Evolutionary conservation across 53 echinoderm and acorn worm genomes (phyloP), one percentile per base, ranked within the genome.

Genomic region (Antedon mediterranea): DNA sequence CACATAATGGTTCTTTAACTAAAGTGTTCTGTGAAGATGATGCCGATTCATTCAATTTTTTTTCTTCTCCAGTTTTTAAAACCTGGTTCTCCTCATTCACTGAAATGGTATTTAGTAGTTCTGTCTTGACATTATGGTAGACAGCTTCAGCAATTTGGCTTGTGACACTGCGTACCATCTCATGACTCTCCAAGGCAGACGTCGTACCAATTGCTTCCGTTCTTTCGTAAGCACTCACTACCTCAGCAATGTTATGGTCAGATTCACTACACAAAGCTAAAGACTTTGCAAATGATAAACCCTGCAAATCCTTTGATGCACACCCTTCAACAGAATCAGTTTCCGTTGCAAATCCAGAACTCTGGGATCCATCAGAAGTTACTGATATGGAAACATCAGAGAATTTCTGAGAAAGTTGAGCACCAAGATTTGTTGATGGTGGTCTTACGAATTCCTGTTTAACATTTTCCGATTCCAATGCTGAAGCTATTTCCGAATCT

Each of bases 401-500:
- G 7, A 23, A 57, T 18, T 57, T 57, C 9, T 18, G 57, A 2
- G 9, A 18, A 3, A 23, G 23, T 57, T 6, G 57, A 18, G 20
- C 57, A 57, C 23, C 57, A 18, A 57, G 57, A 6, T 57, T 57
- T 18, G 9, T 57, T 8, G 14, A 8, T 18, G 57, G 23, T 8
- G 2, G 57, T 57, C 57, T 57, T 57, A 18, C 15, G 57, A 13
- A 11, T 57, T 34, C 32, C 3, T 0, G 32, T 9, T 28, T 32
- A 79, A n/a, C 34, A 26, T 79, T 79, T 72, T 92, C 98, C 26
- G 89, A 91, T 33, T 89, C 85, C 86, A 98, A 92, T 0, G 98
- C 98, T 42, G 81, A 85, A 2, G 97, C 97, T 43, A 95, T 95
- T n/a, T 95, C 97, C 30, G 79, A 89, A 91, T 95, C 97, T 71